Conservation (phyloP, 2,113 vertebrate genomes). For the Zingel zingel region DNA sequence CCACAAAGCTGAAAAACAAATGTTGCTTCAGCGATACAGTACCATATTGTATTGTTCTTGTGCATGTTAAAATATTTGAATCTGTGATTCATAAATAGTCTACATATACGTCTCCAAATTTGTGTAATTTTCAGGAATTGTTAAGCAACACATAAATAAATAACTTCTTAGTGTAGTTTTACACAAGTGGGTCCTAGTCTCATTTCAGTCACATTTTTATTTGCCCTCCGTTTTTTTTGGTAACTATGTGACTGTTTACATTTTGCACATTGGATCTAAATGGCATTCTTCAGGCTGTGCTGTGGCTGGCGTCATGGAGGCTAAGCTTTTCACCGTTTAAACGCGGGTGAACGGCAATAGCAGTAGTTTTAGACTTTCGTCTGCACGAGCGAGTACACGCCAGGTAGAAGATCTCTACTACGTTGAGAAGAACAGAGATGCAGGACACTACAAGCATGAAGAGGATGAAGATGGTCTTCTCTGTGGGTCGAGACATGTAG, state of each 20-base stretch:
- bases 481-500: slow-evolving; percentile 96
- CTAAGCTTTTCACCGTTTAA: slow-evolving; percentile 30
- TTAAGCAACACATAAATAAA: slow-evolving; percentile 44
- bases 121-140: background rate
- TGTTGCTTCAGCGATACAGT: background rate
- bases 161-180: background rate
- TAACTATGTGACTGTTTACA: background rate
- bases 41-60: background rate
- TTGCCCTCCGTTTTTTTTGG: too few species aligned
- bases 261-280: background rate
- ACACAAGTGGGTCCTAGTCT: background rate
- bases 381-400: slow-evolving; percentile 40
- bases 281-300: slow-evolving; percentile 31
- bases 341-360: slow-evolving; percentile 37
- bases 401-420: slow-evolving; percentile 94
- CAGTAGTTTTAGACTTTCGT: slow-evolving; percentile 12
- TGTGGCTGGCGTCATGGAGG: slow-evolving; percentile 38
- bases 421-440: slow-evolving; percentile 91
- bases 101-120: background rate
- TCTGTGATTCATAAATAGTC: background rate
- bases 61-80: background rate
- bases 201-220: background rate
- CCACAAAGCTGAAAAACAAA: background rate
- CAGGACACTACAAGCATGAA: slow-evolving; percentile 87
- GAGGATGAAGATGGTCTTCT: slow-evolving; percentile 96